Percentiles rank a stretch among this genome's conserved stretches.
phyloP scores from a whole-genome alignment of 2,888 invertebrate genomes.

The Protodeltote pygarga region DNA sequence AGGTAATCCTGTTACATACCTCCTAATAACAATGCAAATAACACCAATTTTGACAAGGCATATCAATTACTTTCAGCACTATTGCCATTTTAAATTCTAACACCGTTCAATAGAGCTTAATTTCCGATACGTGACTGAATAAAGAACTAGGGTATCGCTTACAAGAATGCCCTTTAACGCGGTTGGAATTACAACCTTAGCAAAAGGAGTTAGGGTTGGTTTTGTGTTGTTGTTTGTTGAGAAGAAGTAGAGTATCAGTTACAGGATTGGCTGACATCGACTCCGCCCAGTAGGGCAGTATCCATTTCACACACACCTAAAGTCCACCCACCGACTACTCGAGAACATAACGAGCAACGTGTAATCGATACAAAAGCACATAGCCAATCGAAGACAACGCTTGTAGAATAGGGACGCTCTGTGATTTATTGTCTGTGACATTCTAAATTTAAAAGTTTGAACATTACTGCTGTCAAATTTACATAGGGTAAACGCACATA shows the following conservation, averaged over 20 bases:
- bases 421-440: conserved; percentile 43
- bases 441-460: conserved; percentile 18
- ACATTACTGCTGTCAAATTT: conserved; percentile 29
- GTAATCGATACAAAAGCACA: conserved; percentile 64
- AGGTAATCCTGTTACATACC: too few relatives aligned
- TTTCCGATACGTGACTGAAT: conserved; percentile 45
- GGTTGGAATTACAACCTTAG: conserved; percentile 51
- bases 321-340: conserved; percentile 69
- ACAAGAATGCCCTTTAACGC: conserved; percentile 59
- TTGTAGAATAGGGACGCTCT: conserved; percentile 23
- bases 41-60: conserved; percentile 65
- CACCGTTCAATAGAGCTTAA: conserved; percentile 32
- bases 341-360: conserved; percentile 57
- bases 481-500: conserved; percentile 11
- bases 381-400: conserved; percentile 54
- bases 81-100: conserved; percentile 52
- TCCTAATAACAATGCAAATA: conserved; percentile 37
- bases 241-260: conserved; percentile 84
- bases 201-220: conserved; percentile 10
- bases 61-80: conserved; percentile 73
- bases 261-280: conserved; percentile 82
- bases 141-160: conserved; percentile 82
- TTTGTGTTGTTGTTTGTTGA: conserved; percentile 51
- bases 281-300: conserved; percentile 82
- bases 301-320: conserved; percentile 80